These are phyloP conservation scores for Choloepus hoffmanni DNA, from an alignment of 2,113 vertebrate genomes.

Conservation along the genomic window DNA sequence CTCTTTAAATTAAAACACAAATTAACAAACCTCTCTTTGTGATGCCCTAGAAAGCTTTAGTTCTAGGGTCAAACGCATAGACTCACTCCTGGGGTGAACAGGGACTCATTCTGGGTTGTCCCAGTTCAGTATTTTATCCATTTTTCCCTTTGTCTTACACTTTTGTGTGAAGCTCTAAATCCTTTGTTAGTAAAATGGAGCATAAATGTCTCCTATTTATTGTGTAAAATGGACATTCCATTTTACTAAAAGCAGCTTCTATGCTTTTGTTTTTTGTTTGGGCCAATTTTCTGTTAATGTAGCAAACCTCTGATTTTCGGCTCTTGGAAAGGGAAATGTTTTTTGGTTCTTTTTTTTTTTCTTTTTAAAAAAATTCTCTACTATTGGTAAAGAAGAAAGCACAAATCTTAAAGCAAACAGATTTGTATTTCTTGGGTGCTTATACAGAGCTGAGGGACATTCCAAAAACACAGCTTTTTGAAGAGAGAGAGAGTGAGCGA, in stretches of 20 bases:
- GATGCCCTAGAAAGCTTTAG: neutral
- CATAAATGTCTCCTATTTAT: neutral
- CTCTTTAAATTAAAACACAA: neutral
- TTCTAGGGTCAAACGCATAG: neutral
- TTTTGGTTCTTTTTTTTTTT: neutral
- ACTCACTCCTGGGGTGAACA: neutral
- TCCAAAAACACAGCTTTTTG: neutral
- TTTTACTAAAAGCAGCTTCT: neutral
- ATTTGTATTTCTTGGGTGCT: neutral
- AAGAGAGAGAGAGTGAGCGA: too few species aligned
- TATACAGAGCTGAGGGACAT: neutral
- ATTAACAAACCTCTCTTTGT: neutral
- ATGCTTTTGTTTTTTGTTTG: neutral
- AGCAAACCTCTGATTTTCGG: conserved; percentile 6
- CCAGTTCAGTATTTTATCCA: neutral
- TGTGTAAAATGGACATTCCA: neutral
- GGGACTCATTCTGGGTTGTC: neutral
- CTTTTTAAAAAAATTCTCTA: neutral
- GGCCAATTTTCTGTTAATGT: neutral
- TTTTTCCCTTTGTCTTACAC: neutral
- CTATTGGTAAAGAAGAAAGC: neutral
- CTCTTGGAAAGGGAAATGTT: neutral
- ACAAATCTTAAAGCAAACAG: neutral
- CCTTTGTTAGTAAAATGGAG: neutral
- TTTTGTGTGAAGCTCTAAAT: neutral